Evolutionary conservation across 2,888 invertebrate species (phyloP), one percentile per base, ranked within the genome.

Genomic region (Lissonota sp.): DNA sequence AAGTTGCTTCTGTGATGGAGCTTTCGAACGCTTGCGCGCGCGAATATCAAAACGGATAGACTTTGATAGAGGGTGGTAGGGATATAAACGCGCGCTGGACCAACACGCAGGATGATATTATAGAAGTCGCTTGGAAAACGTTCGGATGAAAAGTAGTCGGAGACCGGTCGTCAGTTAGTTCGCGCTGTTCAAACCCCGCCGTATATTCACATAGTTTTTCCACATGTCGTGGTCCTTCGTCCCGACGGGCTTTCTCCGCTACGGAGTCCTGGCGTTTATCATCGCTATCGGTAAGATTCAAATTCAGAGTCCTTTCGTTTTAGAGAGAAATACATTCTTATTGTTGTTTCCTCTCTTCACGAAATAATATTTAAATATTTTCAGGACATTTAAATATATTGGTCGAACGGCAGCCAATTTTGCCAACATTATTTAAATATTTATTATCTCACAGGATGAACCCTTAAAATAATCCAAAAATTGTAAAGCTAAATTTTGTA

Each of bases 41-140:
- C 44, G 51, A 37, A 73, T 57, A 51, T 51, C 42, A 14, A 42
- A 70, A 51, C 58, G 16, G 42, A 70, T 64, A 26, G 63, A 63
- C 12, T 4, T 64, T 46, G n/a, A 51, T 39, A 64, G 46, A 16
- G 58, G 70, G 12, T 64, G 74, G 79, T 58, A 79, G 64, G 79
- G 77, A 70, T 74, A 70, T 74, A 14, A 7, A 64, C 69, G 70
- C 79, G 79, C 74, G 74, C 58, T 74, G 70, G 70, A 79, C 64
- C 79, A 7, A 70, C 63, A 49, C 70, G 67, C 40, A 51, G 51
- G 51, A 51, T 70, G 57, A 64, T 74, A 70, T 74, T 74, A 26
- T 26, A 26, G 75, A 70, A 70, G 69, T 57, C 64, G 62, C 49
- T 70, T 40, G 49, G 42, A 74, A 78, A 74, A 70, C 70, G 74